Conservation (phyloP, 2,113 vertebrate genomes). For the Machaerirhynchus nigripectus region DNA sequence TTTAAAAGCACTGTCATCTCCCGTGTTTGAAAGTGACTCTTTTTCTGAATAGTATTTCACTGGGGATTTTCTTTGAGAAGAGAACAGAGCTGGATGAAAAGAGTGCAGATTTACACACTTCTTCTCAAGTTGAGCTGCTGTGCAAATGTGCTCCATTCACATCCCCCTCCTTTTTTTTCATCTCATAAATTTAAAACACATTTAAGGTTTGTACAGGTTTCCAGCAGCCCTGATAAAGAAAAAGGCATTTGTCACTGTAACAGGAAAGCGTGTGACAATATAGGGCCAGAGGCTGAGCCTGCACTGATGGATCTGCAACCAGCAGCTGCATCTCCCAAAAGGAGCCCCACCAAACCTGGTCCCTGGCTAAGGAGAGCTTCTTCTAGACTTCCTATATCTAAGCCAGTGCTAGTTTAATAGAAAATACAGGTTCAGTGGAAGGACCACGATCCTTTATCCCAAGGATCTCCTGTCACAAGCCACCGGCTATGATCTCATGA, state of each 20-base stretch:
- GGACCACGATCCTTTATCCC: background rate
- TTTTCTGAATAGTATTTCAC: slow-evolving; percentile 36
- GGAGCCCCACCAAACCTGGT: background rate
- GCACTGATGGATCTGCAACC: background rate
- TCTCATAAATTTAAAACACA: background rate
- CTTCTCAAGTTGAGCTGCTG: slow-evolving; percentile 14
- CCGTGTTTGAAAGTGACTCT: slow-evolving; percentile 20
- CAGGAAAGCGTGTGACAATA: background rate
- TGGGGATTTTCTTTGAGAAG: slow-evolving; percentile 39
- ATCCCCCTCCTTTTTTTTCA: background rate
- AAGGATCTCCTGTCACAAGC: background rate
- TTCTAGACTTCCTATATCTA: background rate
- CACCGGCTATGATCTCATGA: background rate
- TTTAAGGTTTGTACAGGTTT: background rate
- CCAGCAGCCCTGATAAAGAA: background rate
- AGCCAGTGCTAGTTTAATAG: background rate
- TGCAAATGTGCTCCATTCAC: background rate
- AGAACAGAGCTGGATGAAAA: slow-evolving; percentile 39
- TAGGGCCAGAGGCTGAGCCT: background rate
- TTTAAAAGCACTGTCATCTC: slow-evolving; percentile 22
- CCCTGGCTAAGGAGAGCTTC: background rate
- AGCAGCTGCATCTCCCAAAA: background rate
- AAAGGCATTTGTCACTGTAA: background rate
- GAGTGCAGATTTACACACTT: slow-evolving; percentile 31
- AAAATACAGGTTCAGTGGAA: background rate